Percentiles rank a stretch among this genome's conserved stretches.
These are phyloP conservation scores for Drosophila nikananu DNA, from an alignment of 1,140 invertebrate species.

Conservation along the genomic window DNA sequence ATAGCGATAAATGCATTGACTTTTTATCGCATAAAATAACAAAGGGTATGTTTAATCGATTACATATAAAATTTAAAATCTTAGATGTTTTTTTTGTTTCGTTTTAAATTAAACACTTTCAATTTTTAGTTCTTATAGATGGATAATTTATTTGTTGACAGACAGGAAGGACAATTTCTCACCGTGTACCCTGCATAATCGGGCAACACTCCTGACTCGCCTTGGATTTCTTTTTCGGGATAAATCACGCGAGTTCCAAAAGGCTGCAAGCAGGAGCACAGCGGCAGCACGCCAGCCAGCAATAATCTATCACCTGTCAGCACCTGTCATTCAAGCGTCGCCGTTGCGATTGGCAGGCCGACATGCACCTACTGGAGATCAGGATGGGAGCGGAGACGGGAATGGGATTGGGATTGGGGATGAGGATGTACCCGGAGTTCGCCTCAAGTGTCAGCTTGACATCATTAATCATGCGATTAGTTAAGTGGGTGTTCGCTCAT, in stretches of 20 bases:
- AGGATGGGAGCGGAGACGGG: not conserved
- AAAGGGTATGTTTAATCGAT: too few relatives aligned
- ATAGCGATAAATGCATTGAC: too few relatives aligned
- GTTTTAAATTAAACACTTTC: too few relatives aligned
- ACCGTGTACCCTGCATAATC: slow-evolving; percentile 49
- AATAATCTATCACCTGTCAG: slow-evolving; percentile 85
- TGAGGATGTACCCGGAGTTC: slow-evolving; percentile 21
- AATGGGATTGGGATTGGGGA: not conserved
- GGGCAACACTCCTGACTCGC: slow-evolving; percentile 19
- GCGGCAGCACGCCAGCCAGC: slow-evolving; percentile 49
- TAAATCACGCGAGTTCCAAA: slow-evolving; percentile 68
- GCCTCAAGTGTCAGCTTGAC: slow-evolving; percentile 77
- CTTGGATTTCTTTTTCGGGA: slow-evolving; percentile 50
- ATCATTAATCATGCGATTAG: slow-evolving; percentile 85
- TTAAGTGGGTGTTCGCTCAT: slow-evolving; percentile 80
- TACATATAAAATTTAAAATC: too few relatives aligned
- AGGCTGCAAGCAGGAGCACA: not conserved
- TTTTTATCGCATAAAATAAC: too few relatives aligned
- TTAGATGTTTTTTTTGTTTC: too few relatives aligned
- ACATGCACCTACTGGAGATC: slow-evolving; percentile 57
- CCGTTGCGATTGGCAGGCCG: slow-evolving; percentile 79
- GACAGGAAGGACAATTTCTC: too few relatives aligned
- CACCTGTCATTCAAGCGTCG: slow-evolving; percentile 85
- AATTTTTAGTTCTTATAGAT: too few relatives aligned
- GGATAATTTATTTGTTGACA: not conserved